Evolutionary conservation across 2,888 invertebrate genomes (phyloP).

Genomic region (Polymixis lichenea): DNA sequence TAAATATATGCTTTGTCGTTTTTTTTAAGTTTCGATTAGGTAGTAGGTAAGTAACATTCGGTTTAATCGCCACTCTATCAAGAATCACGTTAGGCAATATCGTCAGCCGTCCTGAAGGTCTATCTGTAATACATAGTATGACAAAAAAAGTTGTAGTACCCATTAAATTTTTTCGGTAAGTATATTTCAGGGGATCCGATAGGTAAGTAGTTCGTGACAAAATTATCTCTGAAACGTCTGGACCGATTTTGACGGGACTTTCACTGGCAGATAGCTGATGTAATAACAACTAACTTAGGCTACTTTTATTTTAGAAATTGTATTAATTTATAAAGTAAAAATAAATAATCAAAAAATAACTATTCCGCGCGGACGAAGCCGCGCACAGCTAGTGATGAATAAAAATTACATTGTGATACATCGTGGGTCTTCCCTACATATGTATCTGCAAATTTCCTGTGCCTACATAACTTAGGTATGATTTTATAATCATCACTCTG

Average conservation of each 20-base stretch:
- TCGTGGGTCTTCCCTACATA: neutral
- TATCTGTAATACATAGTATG: neutral
- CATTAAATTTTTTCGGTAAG: neutral
- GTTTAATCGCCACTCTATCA: neutral
- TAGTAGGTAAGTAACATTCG: no score
- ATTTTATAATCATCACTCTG: neutral
- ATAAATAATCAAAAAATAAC: no score
- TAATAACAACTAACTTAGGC: no score
- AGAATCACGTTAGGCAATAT: neutral
- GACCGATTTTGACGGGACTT: no score
- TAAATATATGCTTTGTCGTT: no score
- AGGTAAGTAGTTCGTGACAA: neutral
- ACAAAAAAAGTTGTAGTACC: neutral
- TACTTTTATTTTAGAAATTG: no score
- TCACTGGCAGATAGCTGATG: no score
- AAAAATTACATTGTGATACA: constrained; percentile 3
- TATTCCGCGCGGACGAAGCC: no score
- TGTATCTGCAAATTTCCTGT: constrained; percentile 20
- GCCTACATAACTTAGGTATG: neutral
- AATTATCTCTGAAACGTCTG: no score
- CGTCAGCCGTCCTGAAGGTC: neutral
- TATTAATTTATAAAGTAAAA: no score
- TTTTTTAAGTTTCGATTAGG: no score
- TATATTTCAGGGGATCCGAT: neutral
- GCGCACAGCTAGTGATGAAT: no score